These are phyloP conservation scores for Acanthopleura granulata DNA, from an alignment of 2,888 invertebrate species.

Conservation along the genomic window DNA sequence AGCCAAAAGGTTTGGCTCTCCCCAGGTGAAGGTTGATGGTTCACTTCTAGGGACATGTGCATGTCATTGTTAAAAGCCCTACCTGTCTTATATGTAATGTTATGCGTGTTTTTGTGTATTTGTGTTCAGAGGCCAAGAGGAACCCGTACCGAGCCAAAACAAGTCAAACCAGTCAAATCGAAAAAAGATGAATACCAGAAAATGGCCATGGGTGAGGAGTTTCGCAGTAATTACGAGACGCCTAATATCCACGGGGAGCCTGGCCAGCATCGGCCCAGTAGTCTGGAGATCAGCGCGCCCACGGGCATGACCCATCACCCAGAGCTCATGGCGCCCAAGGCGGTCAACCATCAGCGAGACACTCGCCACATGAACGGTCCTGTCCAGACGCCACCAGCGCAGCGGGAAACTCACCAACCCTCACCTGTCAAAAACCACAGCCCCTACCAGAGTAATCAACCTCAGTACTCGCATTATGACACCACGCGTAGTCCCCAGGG, in stretches of 20 bases:
- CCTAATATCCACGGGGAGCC: conserved; percentile 26
- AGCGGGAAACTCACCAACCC: neutral
- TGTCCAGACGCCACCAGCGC: neutral
- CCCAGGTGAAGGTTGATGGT: no score
- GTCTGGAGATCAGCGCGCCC: conserved; percentile 18
- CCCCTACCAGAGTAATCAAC: neutral
- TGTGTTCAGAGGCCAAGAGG: conserved; percentile 30
- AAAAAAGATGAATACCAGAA: conserved; percentile 45
- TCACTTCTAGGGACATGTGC: no score
- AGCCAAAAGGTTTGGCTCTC: no score
- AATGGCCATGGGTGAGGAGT: conserved; percentile 47
- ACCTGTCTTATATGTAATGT: no score
- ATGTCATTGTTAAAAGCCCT: no score
- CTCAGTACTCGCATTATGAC: neutral
- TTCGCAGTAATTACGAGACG: conserved; percentile 39
- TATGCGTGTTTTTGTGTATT: neutral
- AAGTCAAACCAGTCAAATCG: conserved; percentile 29
- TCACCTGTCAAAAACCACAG: conserved; percentile 1
- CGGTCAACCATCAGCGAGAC: neutral
- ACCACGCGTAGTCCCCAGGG: neutral
- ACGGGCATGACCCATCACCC: conserved; percentile 15
- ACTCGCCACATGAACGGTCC: conserved; percentile 14
- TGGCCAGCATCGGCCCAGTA: conserved; percentile 22
- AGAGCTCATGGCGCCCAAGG: neutral
- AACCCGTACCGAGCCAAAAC: conserved; percentile 19